Evolutionary conservation across 2,113 vertebrate genomes (phyloP), one percentile per base, ranked within the genome.

Genomic region (Phaetusa simplex): DNA sequence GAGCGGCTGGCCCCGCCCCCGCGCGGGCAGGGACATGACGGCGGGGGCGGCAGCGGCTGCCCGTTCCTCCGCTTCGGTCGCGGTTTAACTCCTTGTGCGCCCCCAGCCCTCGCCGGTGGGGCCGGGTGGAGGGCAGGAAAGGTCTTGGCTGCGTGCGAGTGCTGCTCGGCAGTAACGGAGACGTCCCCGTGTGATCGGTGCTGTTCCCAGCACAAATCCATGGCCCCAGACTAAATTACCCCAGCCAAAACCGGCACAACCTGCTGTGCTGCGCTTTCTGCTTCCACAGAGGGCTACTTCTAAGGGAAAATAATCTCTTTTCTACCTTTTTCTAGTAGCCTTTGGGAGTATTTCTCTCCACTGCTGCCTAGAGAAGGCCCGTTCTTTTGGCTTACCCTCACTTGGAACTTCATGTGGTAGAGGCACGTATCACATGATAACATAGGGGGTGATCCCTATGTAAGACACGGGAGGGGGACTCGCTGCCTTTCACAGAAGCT

Each of bases 211-310:
- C 79, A 58, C 42, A 14, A 16, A n/a, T 2, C 59, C 77, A 14
- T 3, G 16, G 76, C 76, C 67, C 29, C 12, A 1, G 5, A 4
- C 9, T 5, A 14, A 21, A 49, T 8, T 3, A 6, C 2, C 12
- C 15, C 62, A 49, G 47, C 15, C 34, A 4, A 47, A 50, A 20
- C 12, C 55, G 47, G 45, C 50, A 14, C 14, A 15, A 19, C 14
- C 7, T 17, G 40, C 29, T 61, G 2, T 6, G 19, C 30, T 24
- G 20, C 47, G 7, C 67, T 53, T 65, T 36, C 38, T 36, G 53
- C 53, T 59, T 49, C 42, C 24, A 32, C 13, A 16, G 20, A 34
- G 52, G 66, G 22, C 22, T 52, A 40, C 47, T 89, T 32, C 40
- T 40, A 26, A n/a, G 19, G 67, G 32, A 30, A 80, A 88, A 71